phyloP scores from a whole-genome alignment of 2,113 vertebrate species.

The Myrmecophaga tridactyla region DNA sequence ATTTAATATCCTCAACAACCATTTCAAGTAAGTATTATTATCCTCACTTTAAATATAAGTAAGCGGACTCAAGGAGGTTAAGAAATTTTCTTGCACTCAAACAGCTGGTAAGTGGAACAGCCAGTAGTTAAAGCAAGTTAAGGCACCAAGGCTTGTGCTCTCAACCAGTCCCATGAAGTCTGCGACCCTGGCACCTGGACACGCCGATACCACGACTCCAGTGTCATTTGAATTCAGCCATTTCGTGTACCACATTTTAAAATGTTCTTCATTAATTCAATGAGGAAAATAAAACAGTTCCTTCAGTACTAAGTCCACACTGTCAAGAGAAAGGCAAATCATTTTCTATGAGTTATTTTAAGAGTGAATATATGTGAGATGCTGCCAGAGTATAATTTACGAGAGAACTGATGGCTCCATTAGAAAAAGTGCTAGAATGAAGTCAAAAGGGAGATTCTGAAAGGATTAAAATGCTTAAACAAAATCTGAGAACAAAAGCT shows the following conservation, averaged over 20 bases:
- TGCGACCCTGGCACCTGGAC: neutral
- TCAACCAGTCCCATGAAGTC: neutral
- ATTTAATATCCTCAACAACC: neutral
- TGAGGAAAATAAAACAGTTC: neutral
- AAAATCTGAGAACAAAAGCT: neutral
- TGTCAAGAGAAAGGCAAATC: slow-evolving; percentile 6
- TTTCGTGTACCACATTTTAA: neutral
- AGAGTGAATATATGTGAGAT: neutral
- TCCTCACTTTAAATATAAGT: neutral
- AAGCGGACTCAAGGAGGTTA: slow-evolving; percentile 3
- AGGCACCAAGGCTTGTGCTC: neutral
- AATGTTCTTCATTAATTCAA: neutral
- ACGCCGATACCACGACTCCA: neutral
- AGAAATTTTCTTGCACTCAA: slow-evolving; percentile 29
- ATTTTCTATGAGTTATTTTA: neutral
- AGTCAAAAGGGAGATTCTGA: neutral
- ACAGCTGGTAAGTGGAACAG: neutral
- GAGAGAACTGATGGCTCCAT: neutral
- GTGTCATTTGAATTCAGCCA: neutral
- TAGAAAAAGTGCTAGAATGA: slow-evolving; percentile 54
- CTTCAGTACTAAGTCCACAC: neutral
- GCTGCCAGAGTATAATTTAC: neutral
- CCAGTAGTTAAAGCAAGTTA: neutral
- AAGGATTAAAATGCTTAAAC: neutral
- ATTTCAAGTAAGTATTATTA: too few species aligned